Percentiles rank a stretch among this genome's conserved stretches.
phyloP scores from a whole-genome alignment of 2,888 invertebrate genomes.

The Epirrhoe alternata region DNA sequence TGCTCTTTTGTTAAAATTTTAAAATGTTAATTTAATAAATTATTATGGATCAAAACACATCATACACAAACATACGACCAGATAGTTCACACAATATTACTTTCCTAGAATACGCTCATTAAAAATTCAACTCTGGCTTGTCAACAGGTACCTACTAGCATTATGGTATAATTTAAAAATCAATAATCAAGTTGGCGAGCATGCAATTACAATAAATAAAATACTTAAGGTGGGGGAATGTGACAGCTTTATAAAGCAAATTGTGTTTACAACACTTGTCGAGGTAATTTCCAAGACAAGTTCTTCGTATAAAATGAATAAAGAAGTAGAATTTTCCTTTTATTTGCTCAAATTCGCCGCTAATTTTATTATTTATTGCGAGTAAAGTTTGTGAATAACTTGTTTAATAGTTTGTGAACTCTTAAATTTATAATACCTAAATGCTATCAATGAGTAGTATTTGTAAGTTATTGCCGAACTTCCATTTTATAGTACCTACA shows the following conservation, averaged over 20 bases:
- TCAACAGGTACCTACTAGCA: slow-evolving; percentile 9
- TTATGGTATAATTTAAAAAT: slow-evolving; percentile 32
- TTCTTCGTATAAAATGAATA: slow-evolving; percentile 33
- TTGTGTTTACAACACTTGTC: slow-evolving; percentile 33
- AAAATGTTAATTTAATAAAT: too few relatives aligned
- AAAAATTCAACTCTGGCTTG: slow-evolving; percentile 8
- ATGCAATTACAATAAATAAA: slow-evolving; percentile 34
- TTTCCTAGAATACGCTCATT: slow-evolving; percentile 12
- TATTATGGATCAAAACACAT: not conserved
- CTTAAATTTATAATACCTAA: too few relatives aligned
- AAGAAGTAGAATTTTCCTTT: slow-evolving; percentile 16
- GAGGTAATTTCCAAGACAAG: slow-evolving; percentile 31
- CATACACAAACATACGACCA: not conserved
- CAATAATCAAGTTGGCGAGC: slow-evolving; percentile 36
- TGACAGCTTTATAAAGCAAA: slow-evolving; percentile 41
- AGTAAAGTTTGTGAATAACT: not conserved
- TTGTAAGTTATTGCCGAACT: not conserved
- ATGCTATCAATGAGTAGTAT: not conserved
- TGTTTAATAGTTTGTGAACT: not conserved
- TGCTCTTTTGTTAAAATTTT: too few relatives aligned
- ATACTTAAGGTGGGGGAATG: slow-evolving; percentile 28
- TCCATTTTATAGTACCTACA: too few relatives aligned
- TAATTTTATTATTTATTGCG: not conserved
- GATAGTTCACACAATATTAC: not conserved
- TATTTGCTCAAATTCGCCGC: slow-evolving; percentile 3